Evolutionary conservation across 2,888 invertebrate genomes (phyloP), one percentile per base, ranked within the genome.

Genomic region (Thymelicus lineola): DNA sequence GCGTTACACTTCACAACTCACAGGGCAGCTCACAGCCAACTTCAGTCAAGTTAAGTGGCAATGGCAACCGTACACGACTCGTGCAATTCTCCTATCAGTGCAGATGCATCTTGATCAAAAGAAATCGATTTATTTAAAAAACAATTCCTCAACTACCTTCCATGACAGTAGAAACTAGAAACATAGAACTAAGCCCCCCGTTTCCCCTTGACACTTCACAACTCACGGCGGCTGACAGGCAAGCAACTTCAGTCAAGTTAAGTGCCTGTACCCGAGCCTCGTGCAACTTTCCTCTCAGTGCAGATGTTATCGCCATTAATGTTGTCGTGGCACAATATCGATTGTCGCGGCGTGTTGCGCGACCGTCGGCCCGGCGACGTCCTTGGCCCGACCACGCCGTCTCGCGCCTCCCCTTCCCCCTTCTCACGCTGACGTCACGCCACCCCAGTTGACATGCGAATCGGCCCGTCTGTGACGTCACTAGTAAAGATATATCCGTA

Each of bases 351-450:
- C 86, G 84, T 91, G 91, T 91, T 87, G 87, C 28, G 28, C 28
- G 28, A 28, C 28, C 28, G 28, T 28, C 28, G 92, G 90, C 92
- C 86, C 82, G 91, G 91, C 86, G 91, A 92, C 91, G 93, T 87
- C 93, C 93, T 93, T 93, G 93, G 91, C 89, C 88, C 85, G 77
- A 84, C 83, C 86, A 85, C 82, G 85, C 85, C 75, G 82, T 76
- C 86, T 87, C 87, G 88, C 85, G 83, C 76, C 79, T 79, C 80
- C 79, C 80, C 83, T 83, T 78, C 81, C 79, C 77, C 76, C 67
- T 66, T 64, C 42, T 9, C 42, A 4, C 48, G 70, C 80, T 89
- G 88, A 91, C 92, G 91, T 90, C 90, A 90, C 87, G 74, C 76
- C 84, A 81, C 85, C 85, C 88, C 81, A 81, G 77, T 80, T 82